A percentile compares a stretch with the other conserved stretches of the same genome.
Evolutionary conservation across 2,888 invertebrate species (phyloP).

Genomic region (Bombyx huttoni): DNA sequence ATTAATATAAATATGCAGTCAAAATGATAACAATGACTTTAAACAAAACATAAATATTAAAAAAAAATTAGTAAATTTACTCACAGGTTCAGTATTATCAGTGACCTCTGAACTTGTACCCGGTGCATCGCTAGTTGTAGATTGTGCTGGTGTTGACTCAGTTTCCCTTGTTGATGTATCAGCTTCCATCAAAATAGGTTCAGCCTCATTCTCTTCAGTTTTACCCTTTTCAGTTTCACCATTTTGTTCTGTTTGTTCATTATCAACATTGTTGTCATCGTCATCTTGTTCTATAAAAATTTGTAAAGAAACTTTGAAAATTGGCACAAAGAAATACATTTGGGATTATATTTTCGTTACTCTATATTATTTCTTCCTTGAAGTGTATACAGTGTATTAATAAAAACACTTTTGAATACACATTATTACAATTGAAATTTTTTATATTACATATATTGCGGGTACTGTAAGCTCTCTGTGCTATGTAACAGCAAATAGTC

Average conservation of each 20-base stretch:
- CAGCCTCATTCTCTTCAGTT: slow-evolving; percentile 28
- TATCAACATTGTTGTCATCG: slow-evolving; percentile 76
- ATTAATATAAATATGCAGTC: too few relatives aligned
- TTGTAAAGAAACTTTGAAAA: neutral
- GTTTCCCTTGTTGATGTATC: slow-evolving; percentile 38
- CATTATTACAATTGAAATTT: too few relatives aligned
- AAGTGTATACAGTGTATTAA: too few relatives aligned
- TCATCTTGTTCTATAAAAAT: slow-evolving; percentile 45
- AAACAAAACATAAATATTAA: neutral
- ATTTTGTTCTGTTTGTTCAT: slow-evolving; percentile 58
- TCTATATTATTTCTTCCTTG: too few relatives aligned
- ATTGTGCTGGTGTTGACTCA: neutral
- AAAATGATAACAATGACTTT: neutral
- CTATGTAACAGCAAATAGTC: too few relatives aligned
- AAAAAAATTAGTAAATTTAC: slow-evolving; percentile 7
- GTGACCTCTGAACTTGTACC: slow-evolving; percentile 24
- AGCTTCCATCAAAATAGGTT: slow-evolving; percentile 38
- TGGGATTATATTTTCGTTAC: too few relatives aligned
- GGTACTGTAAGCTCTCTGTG: too few relatives aligned
- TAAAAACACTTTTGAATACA: too few relatives aligned
- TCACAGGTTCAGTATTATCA: slow-evolving; percentile 37
- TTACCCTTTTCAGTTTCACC: slow-evolving; percentile 51
- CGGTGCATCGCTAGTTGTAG: slow-evolving; percentile 29
- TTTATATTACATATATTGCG: too few relatives aligned
- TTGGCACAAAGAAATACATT: too few relatives aligned